Conservation (phyloP, 2,888 invertebrate species). For the Agrochola litura region DNA sequence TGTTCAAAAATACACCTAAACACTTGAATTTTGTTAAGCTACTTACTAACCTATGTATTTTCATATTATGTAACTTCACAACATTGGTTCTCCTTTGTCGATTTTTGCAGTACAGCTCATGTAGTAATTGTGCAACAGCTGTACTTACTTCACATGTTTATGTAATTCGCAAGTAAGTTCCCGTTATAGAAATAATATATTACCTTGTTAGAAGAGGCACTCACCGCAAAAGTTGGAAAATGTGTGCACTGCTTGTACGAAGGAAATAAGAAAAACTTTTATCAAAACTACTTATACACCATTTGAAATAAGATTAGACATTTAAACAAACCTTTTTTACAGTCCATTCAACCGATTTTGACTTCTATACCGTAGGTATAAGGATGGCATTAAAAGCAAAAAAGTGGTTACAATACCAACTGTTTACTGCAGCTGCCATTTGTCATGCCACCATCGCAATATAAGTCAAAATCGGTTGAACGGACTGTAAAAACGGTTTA, state of each 20-base stretch:
- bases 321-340: too few relatives aligned
- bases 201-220: too few relatives aligned
- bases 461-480: too few relatives aligned
- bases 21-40: not conserved
- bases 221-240: not conserved
- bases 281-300: too few relatives aligned
- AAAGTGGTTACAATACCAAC: too few relatives aligned
- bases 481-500: too few relatives aligned
- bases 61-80: not conserved
- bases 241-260: not conserved
- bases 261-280: not conserved
- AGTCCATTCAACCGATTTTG: too few relatives aligned
- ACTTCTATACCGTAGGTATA: too few relatives aligned
- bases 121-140: not conserved
- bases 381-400: too few relatives aligned
- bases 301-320: too few relatives aligned
- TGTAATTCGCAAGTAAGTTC: not conserved
- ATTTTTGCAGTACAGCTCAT: not conserved
- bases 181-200: not conserved
- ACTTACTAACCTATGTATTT: not conserved
- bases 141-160: not conserved
- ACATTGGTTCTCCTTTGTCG: constrained; percentile 4
- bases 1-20: not conserved
- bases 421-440: too few relatives aligned
- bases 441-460: too few relatives aligned